Evolutionary conservation across 2,888 invertebrate genomes (phyloP), one percentile per base, ranked within the genome.

Genomic region (Drosophila mercatorum): DNA sequence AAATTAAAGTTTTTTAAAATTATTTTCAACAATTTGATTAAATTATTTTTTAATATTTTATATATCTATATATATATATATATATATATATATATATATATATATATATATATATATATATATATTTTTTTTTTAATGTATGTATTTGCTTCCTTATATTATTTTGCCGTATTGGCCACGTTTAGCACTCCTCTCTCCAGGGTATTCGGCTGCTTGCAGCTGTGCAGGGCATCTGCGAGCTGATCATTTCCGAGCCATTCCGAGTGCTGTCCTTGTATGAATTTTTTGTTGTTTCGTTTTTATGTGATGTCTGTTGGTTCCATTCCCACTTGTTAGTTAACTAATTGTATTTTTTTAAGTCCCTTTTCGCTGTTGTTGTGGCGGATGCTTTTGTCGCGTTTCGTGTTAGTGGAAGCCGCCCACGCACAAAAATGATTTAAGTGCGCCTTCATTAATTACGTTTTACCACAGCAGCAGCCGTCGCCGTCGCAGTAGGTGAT

Each of bases 361-460:
- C 64, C 65, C 17, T 46, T 60, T 51, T 66, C 47, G 75, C 56
- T 64, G 66, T 43, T 66, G 62, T 46, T 66, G 61, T 43, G 51
- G 68, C 36, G 51, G 61, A 59, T 68, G 74, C 75, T 72, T 73
- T 75, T 76, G 69, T 78, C 66, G 80, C 75, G 64, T 49, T 80
- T 61, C 64, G 66, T 75, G 69, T 56, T 70, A 59, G 63, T 66
- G 68, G 71, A 49, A 69, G 61, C 57, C 67, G 65, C 78, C 88
- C 77, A 88, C 86, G 86, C 84, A 88, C 88, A 80, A 80, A 84
- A 84, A 86, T 88, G 88, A 88, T 85, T 84, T 83, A 88, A 88
- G 83, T 86, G 78, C 78, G 88, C 84, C 76, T 83, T 81, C 85
- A 85, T 85, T 85, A 85, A 85, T 85, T 85, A 85, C 84, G 62